A percentile compares a stretch with the other conserved stretches of the same genome.
phyloP scores from a whole-genome alignment of 2,888 invertebrate species.

The Elmis aenea region DNA sequence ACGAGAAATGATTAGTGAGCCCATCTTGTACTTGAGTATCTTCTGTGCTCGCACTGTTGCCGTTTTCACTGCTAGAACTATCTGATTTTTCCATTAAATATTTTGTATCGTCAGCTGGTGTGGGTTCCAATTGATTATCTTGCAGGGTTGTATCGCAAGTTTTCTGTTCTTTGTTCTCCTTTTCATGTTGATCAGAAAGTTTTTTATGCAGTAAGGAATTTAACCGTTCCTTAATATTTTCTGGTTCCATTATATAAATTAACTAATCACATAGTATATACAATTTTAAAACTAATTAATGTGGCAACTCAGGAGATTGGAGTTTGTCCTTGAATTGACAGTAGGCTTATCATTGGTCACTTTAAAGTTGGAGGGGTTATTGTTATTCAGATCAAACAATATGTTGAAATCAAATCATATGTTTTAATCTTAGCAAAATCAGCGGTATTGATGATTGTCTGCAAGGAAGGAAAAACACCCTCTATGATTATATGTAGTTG shows the following conservation, averaged over 20 bases:
- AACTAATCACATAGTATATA: too few relatives aligned
- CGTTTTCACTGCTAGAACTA: conserved; percentile 2
- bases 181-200: conserved; percentile 26
- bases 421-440: too few relatives aligned
- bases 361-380: too few relatives aligned
- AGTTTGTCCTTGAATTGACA: too few relatives aligned
- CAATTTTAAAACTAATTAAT: too few relatives aligned
- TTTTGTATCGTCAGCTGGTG: conserved; percentile 2
- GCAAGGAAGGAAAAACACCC: too few relatives aligned
- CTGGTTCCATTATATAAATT: conserved; percentile 33
- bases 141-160: conserved; percentile 4
- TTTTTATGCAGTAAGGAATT: conserved; percentile 29
- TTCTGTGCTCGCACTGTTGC: conserved; percentile 6
- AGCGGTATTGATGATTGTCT: too few relatives aligned
- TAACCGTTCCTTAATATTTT: conserved; percentile 30
- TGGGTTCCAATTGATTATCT: conserved; percentile 5
- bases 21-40: conserved; percentile 14
- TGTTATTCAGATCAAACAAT: too few relatives aligned
- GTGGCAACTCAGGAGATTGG: too few relatives aligned
- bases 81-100: conserved; percentile 1
- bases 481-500: too few relatives aligned
- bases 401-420: too few relatives aligned
- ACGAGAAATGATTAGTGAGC: conserved; percentile 24
- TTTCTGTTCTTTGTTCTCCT: conserved; percentile 19
- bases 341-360: too few relatives aligned